phyloP scores from a whole-genome alignment of 2,888 invertebrate genomes.

The Harpalus rubripes region DNA sequence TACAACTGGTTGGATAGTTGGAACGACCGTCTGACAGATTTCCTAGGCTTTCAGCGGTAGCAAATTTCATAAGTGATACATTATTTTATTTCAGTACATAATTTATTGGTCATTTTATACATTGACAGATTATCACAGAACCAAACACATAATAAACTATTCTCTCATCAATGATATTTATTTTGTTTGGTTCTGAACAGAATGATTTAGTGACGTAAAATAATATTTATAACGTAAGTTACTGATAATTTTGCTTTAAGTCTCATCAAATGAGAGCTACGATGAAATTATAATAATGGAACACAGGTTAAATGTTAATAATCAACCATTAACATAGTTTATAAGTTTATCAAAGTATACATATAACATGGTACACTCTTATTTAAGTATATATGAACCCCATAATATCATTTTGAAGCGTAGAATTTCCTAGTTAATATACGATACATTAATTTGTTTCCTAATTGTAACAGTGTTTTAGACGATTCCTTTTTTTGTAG shows the following conservation, averaged over 20 bases:
- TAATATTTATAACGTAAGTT: constrained; percentile 46
- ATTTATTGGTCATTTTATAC: constrained; percentile 46
- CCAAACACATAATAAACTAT: constrained; percentile 27
- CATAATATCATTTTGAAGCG: constrained; percentile 51
- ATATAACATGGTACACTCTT: constrained; percentile 53
- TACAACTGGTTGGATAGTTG: constrained; percentile 81
- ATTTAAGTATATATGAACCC: constrained; percentile 52
- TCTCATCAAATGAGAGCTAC: constrained; percentile 15
- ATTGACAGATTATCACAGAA: neutral
- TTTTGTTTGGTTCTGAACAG: constrained; percentile 24
- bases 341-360: constrained; percentile 52
- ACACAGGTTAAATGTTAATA: constrained; percentile 52
- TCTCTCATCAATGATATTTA: neutral
- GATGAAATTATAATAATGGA: constrained; percentile 42
- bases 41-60: constrained; percentile 84
- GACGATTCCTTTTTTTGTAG: constrained; percentile 44
- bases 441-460: constrained; percentile 46
- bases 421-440: constrained; percentile 42
- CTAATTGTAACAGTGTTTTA: constrained; percentile 50
- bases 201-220: constrained; percentile 39
- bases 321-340: constrained; percentile 49
- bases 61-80: constrained; percentile 42
- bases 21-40: constrained; percentile 86
- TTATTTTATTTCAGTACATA: constrained; percentile 32
- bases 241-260: constrained; percentile 51